Conservation (phyloP, 2,888 invertebrate species). For the Nudaria mundana region DNA sequence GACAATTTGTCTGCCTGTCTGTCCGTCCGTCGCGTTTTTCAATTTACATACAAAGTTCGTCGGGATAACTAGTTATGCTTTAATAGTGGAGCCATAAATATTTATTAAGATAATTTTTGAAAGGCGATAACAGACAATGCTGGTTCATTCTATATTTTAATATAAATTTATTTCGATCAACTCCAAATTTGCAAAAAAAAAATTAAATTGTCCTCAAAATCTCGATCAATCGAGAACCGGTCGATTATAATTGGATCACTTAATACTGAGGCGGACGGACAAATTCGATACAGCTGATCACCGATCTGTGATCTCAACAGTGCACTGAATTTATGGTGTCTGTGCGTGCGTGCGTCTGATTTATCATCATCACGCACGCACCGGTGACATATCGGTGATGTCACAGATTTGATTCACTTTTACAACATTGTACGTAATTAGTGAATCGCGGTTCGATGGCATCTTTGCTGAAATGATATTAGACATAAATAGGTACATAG, state of each 20-base stretch:
- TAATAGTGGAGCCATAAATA: too few species aligned
- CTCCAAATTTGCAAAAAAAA: background rate
- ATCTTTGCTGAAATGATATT: background rate
- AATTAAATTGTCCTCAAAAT: conserved; percentile 1
- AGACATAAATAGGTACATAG: too few species aligned
- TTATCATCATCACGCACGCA: conserved; percentile 42
- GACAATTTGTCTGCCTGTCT: too few species aligned
- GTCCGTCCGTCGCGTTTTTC: too few species aligned
- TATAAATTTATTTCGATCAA: background rate
- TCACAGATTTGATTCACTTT: conserved; percentile 13
- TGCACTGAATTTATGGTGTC: conserved; percentile 41
- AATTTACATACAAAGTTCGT: too few species aligned
- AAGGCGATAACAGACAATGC: too few species aligned
- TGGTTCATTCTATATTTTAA: too few species aligned
- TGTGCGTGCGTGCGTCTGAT: conserved; percentile 37
- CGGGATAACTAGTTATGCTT: too few species aligned
- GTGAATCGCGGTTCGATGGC: background rate
- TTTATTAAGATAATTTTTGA: too few species aligned
- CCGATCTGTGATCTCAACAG: conserved; percentile 43
- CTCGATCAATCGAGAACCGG: conserved; percentile 21
- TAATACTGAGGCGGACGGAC: conserved; percentile 37
- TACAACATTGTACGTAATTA: conserved; percentile 29
- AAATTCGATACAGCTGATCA: conserved; percentile 46
- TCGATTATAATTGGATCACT: conserved; percentile 41
- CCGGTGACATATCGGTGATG: conserved; percentile 29